Evolutionary conservation across 2,797 vertebrate species (phyloP).

Genomic region (Pangasius mekongensis): DNA sequence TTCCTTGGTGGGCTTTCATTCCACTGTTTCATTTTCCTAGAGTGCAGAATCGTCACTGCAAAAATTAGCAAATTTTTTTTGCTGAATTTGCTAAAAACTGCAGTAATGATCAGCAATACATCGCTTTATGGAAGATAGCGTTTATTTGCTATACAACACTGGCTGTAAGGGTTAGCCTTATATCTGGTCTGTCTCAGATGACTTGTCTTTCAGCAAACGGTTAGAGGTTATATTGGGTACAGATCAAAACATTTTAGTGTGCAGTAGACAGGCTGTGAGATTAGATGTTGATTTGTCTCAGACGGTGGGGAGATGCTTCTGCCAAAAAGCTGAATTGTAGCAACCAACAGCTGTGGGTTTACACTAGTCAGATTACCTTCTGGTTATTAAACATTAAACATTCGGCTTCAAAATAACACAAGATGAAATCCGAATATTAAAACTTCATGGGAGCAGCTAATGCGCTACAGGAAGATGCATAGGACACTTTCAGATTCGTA

Average conservation of each 20-base stretch:
- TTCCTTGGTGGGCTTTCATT: neutral
- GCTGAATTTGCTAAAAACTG: neutral
- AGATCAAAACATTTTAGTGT: neutral
- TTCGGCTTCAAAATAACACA: neutral
- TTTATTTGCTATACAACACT: neutral
- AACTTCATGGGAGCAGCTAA: neutral
- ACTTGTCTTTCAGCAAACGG: neutral
- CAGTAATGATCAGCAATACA: neutral
- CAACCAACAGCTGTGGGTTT: constrained; percentile 1
- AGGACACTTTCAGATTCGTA: neutral
- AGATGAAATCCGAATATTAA: neutral
- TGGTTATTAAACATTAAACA: neutral
- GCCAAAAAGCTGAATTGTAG: neutral
- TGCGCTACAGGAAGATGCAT: neutral
- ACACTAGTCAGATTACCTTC: neutral
- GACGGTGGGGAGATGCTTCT: neutral
- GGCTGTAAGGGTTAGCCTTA: neutral
- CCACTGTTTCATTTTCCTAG: neutral
- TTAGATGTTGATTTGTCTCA: constrained; percentile 15
- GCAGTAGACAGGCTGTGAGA: neutral
- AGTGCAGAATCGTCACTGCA: neutral
- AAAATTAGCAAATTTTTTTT: neutral
- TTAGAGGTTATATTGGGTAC: constrained; percentile 7
- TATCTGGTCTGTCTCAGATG: neutral
- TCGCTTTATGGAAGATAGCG: neutral